Evolutionary conservation across 2,113 vertebrate species (phyloP).

Genomic region (Myanophis thanlyinensis): DNA sequence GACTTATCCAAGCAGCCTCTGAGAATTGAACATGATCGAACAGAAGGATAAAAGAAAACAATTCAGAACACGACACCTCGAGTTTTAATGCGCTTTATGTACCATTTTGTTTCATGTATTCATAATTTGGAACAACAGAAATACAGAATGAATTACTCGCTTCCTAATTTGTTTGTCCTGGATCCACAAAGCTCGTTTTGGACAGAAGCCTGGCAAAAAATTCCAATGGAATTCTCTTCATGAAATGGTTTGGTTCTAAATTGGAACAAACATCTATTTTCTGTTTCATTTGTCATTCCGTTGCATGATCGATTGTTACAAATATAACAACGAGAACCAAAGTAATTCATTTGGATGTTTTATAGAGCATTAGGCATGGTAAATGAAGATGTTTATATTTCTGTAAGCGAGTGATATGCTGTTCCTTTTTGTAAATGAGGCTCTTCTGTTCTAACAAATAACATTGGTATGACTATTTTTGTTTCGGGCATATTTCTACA

Average conservation of each 20-base stretch:
- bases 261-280: not conserved
- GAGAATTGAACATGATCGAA: not conserved
- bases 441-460: not conserved
- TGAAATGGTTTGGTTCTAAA: not conserved
- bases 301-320: not conserved
- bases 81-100: not conserved
- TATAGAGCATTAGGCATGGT: not conserved
- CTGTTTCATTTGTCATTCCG: not conserved
- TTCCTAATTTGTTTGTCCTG: not conserved
- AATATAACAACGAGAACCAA: not conserved
- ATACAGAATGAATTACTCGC: not conserved
- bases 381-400: not conserved
- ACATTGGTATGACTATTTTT: not conserved
- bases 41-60: not conserved
- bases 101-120: not conserved
- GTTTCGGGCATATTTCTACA: not conserved
- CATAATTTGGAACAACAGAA: not conserved
- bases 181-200: not conserved
- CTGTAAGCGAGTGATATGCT: not conserved
- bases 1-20: not conserved
- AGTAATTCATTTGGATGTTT: not conserved
- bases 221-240: not conserved
- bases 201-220: not conserved
- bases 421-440: not conserved
- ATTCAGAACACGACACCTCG: not conserved